Percentiles rank a stretch among this genome's conserved stretches.
phyloP scores from a whole-genome alignment of 2,113 vertebrate species.

The Thinocorus orbignyianus region DNA sequence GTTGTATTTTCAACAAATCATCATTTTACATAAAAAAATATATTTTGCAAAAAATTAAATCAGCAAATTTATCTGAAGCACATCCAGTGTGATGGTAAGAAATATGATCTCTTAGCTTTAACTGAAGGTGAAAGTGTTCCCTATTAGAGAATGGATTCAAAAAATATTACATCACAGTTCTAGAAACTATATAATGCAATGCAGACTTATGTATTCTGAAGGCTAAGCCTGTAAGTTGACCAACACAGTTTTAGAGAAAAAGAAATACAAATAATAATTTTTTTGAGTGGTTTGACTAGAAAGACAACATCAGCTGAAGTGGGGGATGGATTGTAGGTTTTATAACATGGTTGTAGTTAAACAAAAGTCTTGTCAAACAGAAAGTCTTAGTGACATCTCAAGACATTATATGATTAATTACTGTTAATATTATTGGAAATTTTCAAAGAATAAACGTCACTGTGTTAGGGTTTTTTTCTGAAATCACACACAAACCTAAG shows the following conservation, averaged over 20 bases:
- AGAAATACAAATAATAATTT: neutral
- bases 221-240: neutral
- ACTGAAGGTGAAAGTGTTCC: neutral
- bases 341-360: neutral
- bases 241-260: neutral
- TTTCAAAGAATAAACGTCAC: neutral
- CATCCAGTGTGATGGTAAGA: neutral
- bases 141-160: neutral
- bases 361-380: neutral
- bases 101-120: neutral
- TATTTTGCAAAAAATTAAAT: neutral
- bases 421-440: neutral
- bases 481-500: neutral
- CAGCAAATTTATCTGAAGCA: neutral
- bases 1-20: neutral
- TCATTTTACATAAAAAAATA: neutral
- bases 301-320: neutral
- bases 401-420: neutral
- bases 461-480: fast-evolving
- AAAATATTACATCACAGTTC: neutral
- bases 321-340: neutral
- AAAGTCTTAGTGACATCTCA: neutral
- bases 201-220: neutral
- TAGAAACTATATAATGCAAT: neutral
- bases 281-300: neutral